phyloP scores from a whole-genome alignment of 1,140 invertebrate genomes.

The Procambarus clarkii region DNA sequence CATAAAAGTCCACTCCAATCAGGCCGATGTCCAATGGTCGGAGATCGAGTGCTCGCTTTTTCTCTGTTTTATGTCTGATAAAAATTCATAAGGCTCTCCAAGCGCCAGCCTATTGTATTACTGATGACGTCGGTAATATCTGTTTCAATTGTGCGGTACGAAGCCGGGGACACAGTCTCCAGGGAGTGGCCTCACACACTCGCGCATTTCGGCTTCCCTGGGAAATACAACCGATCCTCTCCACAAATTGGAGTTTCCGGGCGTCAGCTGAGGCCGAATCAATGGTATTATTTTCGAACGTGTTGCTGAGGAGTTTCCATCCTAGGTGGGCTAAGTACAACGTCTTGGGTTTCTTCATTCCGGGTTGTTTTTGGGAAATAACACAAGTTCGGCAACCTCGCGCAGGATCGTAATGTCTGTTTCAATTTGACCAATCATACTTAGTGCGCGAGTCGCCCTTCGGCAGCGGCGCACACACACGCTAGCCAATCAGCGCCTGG shows the following conservation, averaged over 20 bases:
- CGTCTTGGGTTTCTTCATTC: no score
- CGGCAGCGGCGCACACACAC: slow-evolving; percentile 54
- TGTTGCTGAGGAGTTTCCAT: neutral
- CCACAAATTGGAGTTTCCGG: neutral
- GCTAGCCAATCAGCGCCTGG: slow-evolving; percentile 57
- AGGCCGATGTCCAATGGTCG: slow-evolving; percentile 69
- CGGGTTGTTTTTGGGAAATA: neutral
- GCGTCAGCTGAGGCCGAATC: neutral
- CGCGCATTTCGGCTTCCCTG: slow-evolving; percentile 12
- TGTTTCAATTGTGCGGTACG: slow-evolving; percentile 67
- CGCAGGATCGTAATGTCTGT: slow-evolving; percentile 54
- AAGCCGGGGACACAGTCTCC: slow-evolving; percentile 57
- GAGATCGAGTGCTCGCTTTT: slow-evolving; percentile 72
- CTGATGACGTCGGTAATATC: slow-evolving; percentile 71
- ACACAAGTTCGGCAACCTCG: slow-evolving; percentile 57
- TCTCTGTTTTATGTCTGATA: slow-evolving; percentile 72
- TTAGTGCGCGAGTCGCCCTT: slow-evolving; percentile 54
- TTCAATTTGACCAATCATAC: slow-evolving; percentile 70
- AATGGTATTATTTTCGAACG: neutral
- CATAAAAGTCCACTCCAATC: slow-evolving; percentile 72
- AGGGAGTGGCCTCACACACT: neutral
- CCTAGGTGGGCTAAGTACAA: no score
- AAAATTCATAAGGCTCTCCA: slow-evolving; percentile 72
- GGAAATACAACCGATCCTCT: neutral
- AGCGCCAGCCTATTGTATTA: slow-evolving; percentile 71